Percentiles rank a stretch among this genome's conserved stretches.
These are phyloP conservation scores for Camponotus fellah DNA, from an alignment of 2,888 invertebrate genomes.

Conservation along the genomic window DNA sequence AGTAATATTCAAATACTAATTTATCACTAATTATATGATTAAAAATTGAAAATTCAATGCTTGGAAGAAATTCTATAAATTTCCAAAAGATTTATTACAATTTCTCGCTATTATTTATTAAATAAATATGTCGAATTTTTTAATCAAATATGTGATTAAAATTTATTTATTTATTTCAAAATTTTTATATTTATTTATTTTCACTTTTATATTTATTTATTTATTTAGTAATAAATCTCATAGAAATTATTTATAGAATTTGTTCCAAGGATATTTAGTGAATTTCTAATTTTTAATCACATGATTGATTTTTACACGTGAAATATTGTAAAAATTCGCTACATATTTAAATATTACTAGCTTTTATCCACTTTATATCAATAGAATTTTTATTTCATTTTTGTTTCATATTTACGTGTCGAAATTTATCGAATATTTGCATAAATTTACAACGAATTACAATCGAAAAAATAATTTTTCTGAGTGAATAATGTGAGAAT, in stretches of 20 bases:
- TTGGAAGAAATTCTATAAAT: too few species aligned
- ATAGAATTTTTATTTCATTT: neutral
- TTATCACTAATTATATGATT: too few species aligned
- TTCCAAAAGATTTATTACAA: too few species aligned
- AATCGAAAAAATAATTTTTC: neutral
- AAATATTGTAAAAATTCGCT: neutral
- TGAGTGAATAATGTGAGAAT: neutral
- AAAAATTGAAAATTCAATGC: too few species aligned
- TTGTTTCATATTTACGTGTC: neutral
- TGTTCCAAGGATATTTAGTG: neutral
- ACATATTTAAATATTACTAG: neutral
- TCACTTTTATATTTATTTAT: too few species aligned
- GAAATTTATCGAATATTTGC: neutral
- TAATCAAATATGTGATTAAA: too few species aligned
- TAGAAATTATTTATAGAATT: neutral
- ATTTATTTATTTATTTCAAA: too few species aligned
- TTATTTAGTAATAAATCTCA: neutral
- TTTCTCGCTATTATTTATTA: too few species aligned
- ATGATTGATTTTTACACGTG: neutral
- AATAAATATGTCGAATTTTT: too few species aligned
- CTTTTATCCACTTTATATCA: neutral
- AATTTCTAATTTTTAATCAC: neutral
- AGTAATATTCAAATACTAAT: too few species aligned
- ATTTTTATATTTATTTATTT: too few species aligned
- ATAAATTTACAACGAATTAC: neutral